phyloP scores from a whole-genome alignment of 2,888 invertebrate species.

The Lydus trimaculatus region DNA sequence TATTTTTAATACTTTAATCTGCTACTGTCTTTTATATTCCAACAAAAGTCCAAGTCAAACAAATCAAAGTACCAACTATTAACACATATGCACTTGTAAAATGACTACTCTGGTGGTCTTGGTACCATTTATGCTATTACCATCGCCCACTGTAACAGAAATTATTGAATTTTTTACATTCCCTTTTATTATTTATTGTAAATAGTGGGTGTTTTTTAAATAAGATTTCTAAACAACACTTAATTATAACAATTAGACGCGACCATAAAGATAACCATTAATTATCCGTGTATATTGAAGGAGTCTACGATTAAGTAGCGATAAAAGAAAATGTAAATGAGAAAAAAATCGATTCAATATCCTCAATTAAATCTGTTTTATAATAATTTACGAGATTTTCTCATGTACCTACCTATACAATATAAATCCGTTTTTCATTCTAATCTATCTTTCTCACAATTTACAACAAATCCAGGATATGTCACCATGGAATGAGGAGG shows the following conservation, averaged over 20 bases:
- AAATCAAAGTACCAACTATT: slow-evolving; percentile 13
- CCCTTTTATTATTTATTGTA: slow-evolving; percentile 9
- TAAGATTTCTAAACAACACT: slow-evolving; percentile 6
- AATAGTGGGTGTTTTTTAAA: slow-evolving; percentile 12
- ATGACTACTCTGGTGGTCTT: slow-evolving; percentile 11
- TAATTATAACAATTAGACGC: slow-evolving; percentile 28
- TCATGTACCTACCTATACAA: slow-evolving; percentile 30
- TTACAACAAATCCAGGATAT: slow-evolving; percentile 36
- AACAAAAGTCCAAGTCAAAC: slow-evolving; percentile 8
- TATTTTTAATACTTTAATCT: slow-evolving; percentile 16
- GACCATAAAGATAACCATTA: slow-evolving; percentile 21
- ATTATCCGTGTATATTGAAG: slow-evolving; percentile 21
- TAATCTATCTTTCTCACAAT: slow-evolving; percentile 38
- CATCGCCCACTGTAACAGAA: background rate
- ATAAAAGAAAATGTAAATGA: slow-evolving; percentile 26
- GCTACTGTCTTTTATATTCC: slow-evolving; percentile 10
- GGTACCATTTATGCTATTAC: slow-evolving; percentile 6
- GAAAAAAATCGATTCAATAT: slow-evolving; percentile 20
- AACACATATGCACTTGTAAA: slow-evolving; percentile 12
- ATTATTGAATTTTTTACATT: slow-evolving; percentile 4
- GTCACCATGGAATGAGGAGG: slow-evolving; percentile 33
- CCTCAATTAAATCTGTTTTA: slow-evolving; percentile 32
- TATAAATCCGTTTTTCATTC: slow-evolving; percentile 43
- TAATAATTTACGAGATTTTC: slow-evolving; percentile 42
- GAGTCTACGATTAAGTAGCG: slow-evolving; percentile 17